These are phyloP conservation scores for Antrozous pallidus DNA, from an alignment of 2,797 vertebrate species.

Conservation along the genomic window DNA sequence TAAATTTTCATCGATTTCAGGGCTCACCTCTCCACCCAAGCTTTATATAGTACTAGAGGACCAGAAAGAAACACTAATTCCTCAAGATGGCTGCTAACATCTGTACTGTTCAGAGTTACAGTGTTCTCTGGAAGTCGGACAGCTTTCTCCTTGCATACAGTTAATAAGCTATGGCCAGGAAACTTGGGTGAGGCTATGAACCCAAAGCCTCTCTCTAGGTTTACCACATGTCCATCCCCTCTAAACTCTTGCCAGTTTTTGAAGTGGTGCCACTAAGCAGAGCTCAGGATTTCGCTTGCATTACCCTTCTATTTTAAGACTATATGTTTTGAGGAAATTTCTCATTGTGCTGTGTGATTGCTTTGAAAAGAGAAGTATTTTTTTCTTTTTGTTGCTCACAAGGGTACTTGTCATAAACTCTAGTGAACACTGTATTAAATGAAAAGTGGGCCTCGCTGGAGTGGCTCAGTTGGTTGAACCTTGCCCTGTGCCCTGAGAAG, in stretches of 20 bases:
- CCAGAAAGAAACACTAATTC: neutral
- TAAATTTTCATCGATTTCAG: neutral
- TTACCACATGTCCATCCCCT: neutral
- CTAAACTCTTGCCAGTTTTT: slow-evolving; percentile 6
- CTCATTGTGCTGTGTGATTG: neutral
- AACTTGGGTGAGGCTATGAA: neutral
- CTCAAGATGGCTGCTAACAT: neutral
- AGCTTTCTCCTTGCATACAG: neutral
- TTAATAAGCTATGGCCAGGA: neutral
- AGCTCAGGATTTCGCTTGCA: neutral
- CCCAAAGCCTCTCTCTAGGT: neutral
- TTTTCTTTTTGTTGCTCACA: slow-evolving; percentile 15
- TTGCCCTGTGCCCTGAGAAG: neutral
- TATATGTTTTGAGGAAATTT: slow-evolving; percentile 23
- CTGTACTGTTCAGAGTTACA: neutral
- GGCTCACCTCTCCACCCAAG: neutral
- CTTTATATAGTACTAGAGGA: neutral
- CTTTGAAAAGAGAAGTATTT: slow-evolving; percentile 28
- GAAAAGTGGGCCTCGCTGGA: neutral
- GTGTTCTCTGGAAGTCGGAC: neutral
- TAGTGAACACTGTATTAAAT: neutral
- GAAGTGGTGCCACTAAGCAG: neutral
- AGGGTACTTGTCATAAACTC: slow-evolving; percentile 23
- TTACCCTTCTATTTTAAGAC: neutral
- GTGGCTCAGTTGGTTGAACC: neutral